Evolutionary conservation across 2,888 invertebrate species (phyloP), one percentile per base, ranked within the genome.

Genomic region (Orthosia gracilis): DNA sequence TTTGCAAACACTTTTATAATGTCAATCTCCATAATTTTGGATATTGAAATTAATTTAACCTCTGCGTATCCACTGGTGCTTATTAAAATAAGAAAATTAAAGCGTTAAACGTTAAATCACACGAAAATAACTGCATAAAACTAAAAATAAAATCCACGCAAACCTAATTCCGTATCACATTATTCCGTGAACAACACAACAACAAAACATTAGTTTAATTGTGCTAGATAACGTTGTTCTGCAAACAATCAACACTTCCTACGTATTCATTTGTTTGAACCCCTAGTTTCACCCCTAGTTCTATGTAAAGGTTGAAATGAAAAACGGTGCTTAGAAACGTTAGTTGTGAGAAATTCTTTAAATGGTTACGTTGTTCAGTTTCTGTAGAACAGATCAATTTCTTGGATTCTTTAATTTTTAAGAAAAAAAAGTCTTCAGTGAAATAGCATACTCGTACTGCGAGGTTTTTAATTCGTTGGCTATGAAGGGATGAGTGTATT

Each of bases 201-300:
- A 65, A 59, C 49, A 72, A 18, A 31, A 58, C 40, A 40, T 55
- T 55, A n/a, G 55, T 70, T 71, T 71, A 71, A 70, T 62, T 55
- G 21, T 50, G 15, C 49, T 47, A n/a, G 26, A 40, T 50, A 40
- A 59, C 31, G 64, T 45, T 49, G 54, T 50, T 23, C 54, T 49
- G 17, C 73, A n/a, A 72, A 73, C 73, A 52, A 59, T 52, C 45
- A 61, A 52, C 18, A 73, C 31, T 71, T 31, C 21, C 71, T 49
- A 55, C 21, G 18, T 70, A 21, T 47, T 55, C 26, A 70, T 70
- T 70, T 70, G 55, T 55, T 70, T 70, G 2, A 47, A 71, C 21
- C 5, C 5, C 45, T 52, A 52, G 50, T 52, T 52, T 52, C 50
- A 52, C 50, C 54, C 23, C 54, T 47, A 49, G 21, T 49, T 21